Percentiles rank a stretch among this genome's conserved stretches.
Conservation (phyloP, 2,888 invertebrate species). For the Gibbula magus region DNA sequence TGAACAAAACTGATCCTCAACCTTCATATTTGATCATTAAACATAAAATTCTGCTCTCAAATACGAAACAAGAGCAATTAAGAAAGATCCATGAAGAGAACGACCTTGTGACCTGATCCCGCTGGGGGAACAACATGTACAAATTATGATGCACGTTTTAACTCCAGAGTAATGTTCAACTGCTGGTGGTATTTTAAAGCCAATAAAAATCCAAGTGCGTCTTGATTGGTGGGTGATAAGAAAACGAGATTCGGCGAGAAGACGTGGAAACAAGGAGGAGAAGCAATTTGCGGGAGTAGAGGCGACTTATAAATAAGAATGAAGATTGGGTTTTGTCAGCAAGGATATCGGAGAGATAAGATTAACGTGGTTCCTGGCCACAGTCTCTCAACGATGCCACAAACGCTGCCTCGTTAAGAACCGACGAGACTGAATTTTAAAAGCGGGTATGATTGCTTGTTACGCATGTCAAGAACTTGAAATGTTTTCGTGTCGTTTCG, state of each 20-base stretch:
- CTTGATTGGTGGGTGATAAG: conserved; percentile 17
- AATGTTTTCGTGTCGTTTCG: too few relatives aligned
- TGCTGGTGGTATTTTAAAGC: not conserved
- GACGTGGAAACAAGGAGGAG: conserved; percentile 15
- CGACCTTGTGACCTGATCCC: too few relatives aligned
- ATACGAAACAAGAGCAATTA: too few relatives aligned
- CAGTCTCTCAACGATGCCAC: too few relatives aligned
- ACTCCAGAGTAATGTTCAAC: not conserved
- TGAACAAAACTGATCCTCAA: too few relatives aligned
- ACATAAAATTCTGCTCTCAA: too few relatives aligned
- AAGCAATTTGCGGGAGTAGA: conserved; percentile 11
- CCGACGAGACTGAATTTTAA: too few relatives aligned
- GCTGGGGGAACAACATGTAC: not conserved
- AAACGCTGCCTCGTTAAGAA: too few relatives aligned
- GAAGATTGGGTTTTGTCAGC: not conserved
- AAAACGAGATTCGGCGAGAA: conserved; percentile 6
- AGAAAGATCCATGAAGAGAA: too few relatives aligned
- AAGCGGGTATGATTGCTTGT: too few relatives aligned
- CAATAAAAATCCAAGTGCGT: conserved; percentile 21
- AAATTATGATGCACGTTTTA: conserved; percentile 15
- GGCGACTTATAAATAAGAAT: conserved; percentile 20
- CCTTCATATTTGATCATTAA: too few relatives aligned
- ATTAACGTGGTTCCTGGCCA: not conserved
- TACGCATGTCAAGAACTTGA: too few relatives aligned
- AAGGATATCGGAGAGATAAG: conserved; percentile 12